Evolutionary conservation across 2,113 vertebrate species (phyloP).

Genomic region (Chloebia gouldiae): DNA sequence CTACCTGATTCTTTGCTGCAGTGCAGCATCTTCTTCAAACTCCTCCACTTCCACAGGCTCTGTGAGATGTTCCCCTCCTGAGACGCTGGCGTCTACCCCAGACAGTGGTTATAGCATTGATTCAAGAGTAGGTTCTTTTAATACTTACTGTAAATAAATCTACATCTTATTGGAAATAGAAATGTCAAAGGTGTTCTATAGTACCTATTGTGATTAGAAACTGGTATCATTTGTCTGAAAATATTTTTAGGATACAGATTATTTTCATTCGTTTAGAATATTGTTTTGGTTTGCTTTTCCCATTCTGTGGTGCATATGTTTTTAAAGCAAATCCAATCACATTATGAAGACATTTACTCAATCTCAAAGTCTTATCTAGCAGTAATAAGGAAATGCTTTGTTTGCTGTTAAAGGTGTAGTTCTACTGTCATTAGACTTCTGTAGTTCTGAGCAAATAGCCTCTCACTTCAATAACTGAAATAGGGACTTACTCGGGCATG

Average conservation of each 20-base stretch:
- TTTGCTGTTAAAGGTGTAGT: neutral
- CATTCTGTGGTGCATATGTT: accelerated
- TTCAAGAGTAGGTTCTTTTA: slow-evolving; percentile 83
- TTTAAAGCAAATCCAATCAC: neutral
- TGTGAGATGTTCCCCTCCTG: slow-evolving; percentile 94
- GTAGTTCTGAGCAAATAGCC: neutral
- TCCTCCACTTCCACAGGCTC: slow-evolving; percentile 83
- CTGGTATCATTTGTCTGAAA: neutral
- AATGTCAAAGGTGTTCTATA: neutral
- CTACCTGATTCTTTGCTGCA: slow-evolving; percentile 98
- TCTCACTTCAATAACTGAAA: neutral
- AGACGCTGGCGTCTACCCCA: slow-evolving; percentile 98
- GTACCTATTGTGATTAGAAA: neutral
- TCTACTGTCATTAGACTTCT: neutral
- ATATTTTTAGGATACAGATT: neutral
- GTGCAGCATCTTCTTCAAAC: slow-evolving; percentile 81
- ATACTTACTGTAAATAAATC: neutral
- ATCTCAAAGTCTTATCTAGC: neutral
- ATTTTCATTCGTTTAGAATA: neutral
- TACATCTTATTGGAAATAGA: neutral
- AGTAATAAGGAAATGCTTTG: neutral
- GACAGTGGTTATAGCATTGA: slow-evolving; percentile 97
- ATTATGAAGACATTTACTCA: neutral
- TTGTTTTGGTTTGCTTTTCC: neutral
- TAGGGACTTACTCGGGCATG: neutral